Base-by-base conservation (phyloP, 2,888 invertebrate genomes). In the Thymelicus lineola region DNA sequence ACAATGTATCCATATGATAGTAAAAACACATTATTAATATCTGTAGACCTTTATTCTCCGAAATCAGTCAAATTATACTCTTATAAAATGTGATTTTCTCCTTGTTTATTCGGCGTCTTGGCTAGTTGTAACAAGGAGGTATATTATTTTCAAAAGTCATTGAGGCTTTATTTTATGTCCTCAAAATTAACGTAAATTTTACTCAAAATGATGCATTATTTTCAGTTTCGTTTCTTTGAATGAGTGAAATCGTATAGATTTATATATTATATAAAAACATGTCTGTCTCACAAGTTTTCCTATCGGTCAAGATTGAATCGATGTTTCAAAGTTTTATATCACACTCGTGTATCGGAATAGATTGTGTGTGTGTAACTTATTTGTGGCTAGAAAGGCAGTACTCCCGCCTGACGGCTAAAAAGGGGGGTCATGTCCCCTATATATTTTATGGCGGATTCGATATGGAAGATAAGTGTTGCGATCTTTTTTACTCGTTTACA, bases 211-310 rank as follows among this genome's bases (percentile, higher is more conserved):
- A 12, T 42, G 12, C 42, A 12, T 38, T 36, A 36, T 36, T 36
- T 36, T 36, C 6, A 36, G 36, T 36, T 38, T 7, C 1, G 38
- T 1, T 38, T 12, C 42, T 50, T 35, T 55, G 53, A 55, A 48
- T 64, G 64, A 42, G 64, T 64, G 55, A 53, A 64, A 55, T 64
- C 53, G 12, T 42, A n/a, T 35, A 57, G 36, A 57, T 57, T 36
- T 36, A n/a, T 57, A 14, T 14, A 14, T 14, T 15, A 50, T 50
- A 17, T 50, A 50, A 17, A 53, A 10, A 53, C 12, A 53, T 53
- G 20, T 53, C 53, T 53, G 53, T 53, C 53, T 53, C 53, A 50
- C 50, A 53, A 20, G 53, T 28, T 53, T 20, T 20, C 53, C 20
- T 53, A 50, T 50, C 48, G 17, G 53, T 53, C 53, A 53, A 53